These are phyloP conservation scores for Panulirus ornatus DNA, from an alignment of 1,140 invertebrate genomes.

Conservation along the genomic window DNA sequence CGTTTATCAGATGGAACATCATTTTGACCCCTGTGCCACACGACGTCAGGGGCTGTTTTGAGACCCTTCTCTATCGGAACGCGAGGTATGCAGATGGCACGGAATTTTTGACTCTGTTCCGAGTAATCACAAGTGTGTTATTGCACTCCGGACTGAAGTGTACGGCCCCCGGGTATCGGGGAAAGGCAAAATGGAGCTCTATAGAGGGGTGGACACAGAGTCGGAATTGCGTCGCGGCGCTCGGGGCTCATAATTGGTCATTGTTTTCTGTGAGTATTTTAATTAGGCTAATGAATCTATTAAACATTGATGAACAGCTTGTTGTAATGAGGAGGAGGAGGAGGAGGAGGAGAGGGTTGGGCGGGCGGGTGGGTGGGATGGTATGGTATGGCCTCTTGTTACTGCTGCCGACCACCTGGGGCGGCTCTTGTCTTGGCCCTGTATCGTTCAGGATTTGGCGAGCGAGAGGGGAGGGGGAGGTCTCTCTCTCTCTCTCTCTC, in stretches of 20 bases:
- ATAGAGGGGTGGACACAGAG: not conserved
- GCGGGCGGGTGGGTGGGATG: too few species aligned
- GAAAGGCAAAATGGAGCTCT: not conserved
- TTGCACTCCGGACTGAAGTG: not conserved
- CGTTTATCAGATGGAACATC: too few species aligned
- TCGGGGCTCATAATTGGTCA: not conserved
- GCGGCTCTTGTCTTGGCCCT: too few species aligned
- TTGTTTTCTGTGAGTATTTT: slow-evolving; percentile 6
- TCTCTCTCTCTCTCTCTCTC: too few species aligned
- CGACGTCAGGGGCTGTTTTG: too few species aligned
- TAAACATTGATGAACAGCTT: slow-evolving; percentile 2
- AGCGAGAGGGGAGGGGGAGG: too few species aligned
- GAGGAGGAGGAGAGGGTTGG: too few species aligned
- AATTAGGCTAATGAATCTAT: slow-evolving; percentile 14
- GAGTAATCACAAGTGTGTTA: not conserved
- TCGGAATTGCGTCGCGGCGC: not conserved
- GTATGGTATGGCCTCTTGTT: too few species aligned
- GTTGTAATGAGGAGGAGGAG: slow-evolving; percentile 2
- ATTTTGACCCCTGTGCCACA: too few species aligned
- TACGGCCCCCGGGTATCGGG: not conserved
- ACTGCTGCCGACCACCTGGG: too few species aligned
- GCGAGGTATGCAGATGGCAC: not conserved
- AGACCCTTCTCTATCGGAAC: too few species aligned
- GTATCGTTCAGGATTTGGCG: too few species aligned
- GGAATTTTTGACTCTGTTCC: not conserved